phyloP scores from a whole-genome alignment of 2,888 invertebrate genomes.

The Dynastes grantii region DNA sequence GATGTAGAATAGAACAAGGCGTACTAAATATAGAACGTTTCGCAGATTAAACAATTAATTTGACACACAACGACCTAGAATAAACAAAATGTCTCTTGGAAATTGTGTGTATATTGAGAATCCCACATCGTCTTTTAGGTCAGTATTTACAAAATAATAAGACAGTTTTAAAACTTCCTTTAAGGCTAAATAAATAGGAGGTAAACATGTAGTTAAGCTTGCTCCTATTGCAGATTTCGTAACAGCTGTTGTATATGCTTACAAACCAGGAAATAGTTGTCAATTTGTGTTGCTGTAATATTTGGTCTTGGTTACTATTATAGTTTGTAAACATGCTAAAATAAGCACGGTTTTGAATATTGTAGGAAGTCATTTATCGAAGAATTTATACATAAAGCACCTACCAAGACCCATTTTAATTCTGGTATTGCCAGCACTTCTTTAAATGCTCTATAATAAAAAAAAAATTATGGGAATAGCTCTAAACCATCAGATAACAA shows the following conservation, averaged over 20 bases:
- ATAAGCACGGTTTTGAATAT: no score
- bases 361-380: no score
- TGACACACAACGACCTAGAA: neutral
- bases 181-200: constrained; percentile 7
- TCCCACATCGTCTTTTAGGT: neutral
- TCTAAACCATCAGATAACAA: no score
- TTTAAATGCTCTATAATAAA: no score
- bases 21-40: no score
- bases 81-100: constrained; percentile 1
- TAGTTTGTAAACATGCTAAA: neutral
- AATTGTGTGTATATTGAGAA: neutral
- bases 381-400: no score
- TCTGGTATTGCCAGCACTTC: no score
- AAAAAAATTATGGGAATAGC: no score
- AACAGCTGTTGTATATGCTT: neutral
- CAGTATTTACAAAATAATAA: constrained; percentile 6
- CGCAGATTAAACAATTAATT: no score
- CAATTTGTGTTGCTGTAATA: neutral
- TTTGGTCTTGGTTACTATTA: no score
- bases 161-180: constrained; percentile 7
- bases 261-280: constrained; percentile 18
- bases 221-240: neutral
- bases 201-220: neutral
- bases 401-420: no score
- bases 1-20: no score